Evolutionary conservation across 2,888 invertebrate genomes (phyloP), one percentile per base, ranked within the genome.

Genomic region (Pseudococcus viburni): DNA sequence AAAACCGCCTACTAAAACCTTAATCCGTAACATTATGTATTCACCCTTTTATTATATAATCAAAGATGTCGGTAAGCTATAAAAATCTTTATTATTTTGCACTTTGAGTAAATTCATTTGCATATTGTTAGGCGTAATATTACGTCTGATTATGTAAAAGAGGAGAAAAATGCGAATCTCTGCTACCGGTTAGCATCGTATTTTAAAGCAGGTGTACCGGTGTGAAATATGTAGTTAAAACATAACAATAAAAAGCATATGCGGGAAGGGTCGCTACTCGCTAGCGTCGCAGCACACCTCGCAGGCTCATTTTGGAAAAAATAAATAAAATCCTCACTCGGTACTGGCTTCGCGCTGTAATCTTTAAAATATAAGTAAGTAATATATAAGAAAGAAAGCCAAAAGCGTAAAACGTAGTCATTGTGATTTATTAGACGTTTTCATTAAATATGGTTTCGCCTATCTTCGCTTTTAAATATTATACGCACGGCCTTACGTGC

Each of bases 61-160:
- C 88, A 88, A 88, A 88, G 88, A 88, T 88, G 88, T 88, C 88
- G 80, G 88, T 88, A 88, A 88, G 80, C 88, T 80, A 83, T 88
- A 88, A 88, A 88, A 88, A 88, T 88, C 88, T 88, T 88, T 88
- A 88, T 88, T 88, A 88, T 88, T 88, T 88, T 85, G 84, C 88
- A 85, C 88, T 88, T 88, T 85, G 85, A 73, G 85, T 85, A 88
- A 88, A 84, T 88, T 85, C 46, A 88, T 88, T 88, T 88, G 85
- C 88, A 88, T 88, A 88, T 68, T 84, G 68, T 88, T 84, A 42
- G 84, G 46, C 64, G 26, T 88, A 55, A 68, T 64, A 88, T 84
- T 84, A 68, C 84, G 64, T 88, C 88, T 64, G 88, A 88, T 88
- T 88, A 88, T 88, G 77, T 88, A 83, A 88, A 88, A 80, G 80